These are phyloP conservation scores for Hesperia comma DNA, from an alignment of 2,888 invertebrate genomes.

Conservation along the genomic window DNA sequence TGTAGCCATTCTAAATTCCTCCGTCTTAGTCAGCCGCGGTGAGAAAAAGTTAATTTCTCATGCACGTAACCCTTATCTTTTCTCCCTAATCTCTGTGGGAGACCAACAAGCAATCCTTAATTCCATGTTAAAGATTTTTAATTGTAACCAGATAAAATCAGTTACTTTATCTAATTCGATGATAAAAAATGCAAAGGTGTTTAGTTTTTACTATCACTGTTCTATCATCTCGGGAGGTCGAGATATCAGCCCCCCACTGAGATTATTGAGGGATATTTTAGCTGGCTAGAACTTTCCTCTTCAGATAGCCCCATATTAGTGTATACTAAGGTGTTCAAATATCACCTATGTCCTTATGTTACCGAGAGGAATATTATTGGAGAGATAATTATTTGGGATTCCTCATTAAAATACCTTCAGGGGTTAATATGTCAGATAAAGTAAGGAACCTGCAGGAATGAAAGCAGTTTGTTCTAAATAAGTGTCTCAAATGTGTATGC, in stretches of 20 bases:
- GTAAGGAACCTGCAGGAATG: no score
- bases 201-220: neutral
- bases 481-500: no score
- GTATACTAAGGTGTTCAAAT: no score
- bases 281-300: no score
- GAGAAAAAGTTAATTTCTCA: constrained; percentile 21
- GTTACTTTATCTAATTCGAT: constrained; percentile 2
- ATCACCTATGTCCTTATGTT: no score
- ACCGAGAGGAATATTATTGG: no score
- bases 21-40: constrained; percentile 2
- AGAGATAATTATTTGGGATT: no score
- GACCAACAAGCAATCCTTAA: constrained; percentile 2
- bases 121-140: constrained; percentile 13
- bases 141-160: constrained; percentile 24
- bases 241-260: neutral
- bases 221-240: constrained; percentile 4
- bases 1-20: neutral
- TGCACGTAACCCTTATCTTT: constrained; percentile 11
- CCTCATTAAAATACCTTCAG: no score
- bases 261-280: neutral
- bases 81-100: constrained; percentile 6
- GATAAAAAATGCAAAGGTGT: neutral
- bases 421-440: no score
- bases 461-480: no score
- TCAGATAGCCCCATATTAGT: no score